Conservation (phyloP, 2,113 vertebrate species). For the Oceanites oceanicus region DNA sequence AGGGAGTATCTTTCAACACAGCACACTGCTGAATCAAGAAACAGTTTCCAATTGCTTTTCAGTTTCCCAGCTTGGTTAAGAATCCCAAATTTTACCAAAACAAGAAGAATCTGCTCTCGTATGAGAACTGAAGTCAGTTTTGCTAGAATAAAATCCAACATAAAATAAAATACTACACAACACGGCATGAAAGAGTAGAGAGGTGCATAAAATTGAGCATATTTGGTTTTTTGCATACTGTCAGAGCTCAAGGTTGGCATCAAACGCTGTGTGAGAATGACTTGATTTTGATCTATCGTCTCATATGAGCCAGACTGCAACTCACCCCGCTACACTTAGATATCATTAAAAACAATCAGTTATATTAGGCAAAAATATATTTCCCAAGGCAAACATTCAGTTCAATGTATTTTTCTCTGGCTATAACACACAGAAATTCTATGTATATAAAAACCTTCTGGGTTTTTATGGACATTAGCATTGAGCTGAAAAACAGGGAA, state of each 20-base stretch:
- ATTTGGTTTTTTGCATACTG: not conserved
- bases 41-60: not conserved
- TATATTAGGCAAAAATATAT: slow-evolving; percentile 56
- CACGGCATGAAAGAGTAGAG: not conserved
- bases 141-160: not conserved
- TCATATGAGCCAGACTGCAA: not conserved
- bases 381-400: slow-evolving; percentile 52
- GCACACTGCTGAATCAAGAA: not conserved
- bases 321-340: not conserved
- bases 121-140: not conserved
- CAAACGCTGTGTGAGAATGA: not conserved
- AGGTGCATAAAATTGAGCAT: slow-evolving; percentile 3
- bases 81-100: not conserved
- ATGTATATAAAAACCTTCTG: slow-evolving; percentile 16
- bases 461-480: slow-evolving; percentile 45
- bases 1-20: not conserved
- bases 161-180: not conserved
- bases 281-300: slow-evolving; percentile 43
- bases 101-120: not conserved
- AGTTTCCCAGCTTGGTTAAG: not conserved
- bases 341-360: slow-evolving; percentile 59
- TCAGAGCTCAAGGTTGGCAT: not conserved
- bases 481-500: slow-evolving; percentile 7
- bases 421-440: slow-evolving; percentile 19
- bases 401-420: not conserved